phyloP scores from a whole-genome alignment of 64 coral and sea anemone species.

The Stichodactyla helianthus region DNA sequence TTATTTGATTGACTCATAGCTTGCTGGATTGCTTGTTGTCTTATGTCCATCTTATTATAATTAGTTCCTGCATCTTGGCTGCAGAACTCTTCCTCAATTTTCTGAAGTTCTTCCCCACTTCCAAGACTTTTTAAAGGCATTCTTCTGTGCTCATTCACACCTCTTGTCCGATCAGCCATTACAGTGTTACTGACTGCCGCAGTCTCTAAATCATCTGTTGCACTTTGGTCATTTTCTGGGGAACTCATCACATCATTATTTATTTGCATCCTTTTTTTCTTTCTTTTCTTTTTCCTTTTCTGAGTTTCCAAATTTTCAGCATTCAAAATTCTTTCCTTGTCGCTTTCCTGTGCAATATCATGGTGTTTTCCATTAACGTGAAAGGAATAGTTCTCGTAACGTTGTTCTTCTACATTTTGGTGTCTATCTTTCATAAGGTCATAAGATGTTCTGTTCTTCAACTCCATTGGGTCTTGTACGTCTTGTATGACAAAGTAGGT shows the following conservation, averaged over 20 bases:
- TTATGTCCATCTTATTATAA: constrained; percentile 25
- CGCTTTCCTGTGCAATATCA: neutral
- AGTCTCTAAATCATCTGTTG: neutral
- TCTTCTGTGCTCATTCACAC: neutral
- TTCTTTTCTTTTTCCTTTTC: constrained; percentile 57
- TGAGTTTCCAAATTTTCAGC: constrained; percentile 6
- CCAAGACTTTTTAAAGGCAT: neutral
- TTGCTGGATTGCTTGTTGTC: constrained; percentile 74
- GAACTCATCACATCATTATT: constrained; percentile 7
- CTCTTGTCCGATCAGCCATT: neutral
- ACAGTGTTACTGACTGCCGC: neutral
- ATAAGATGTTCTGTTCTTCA: neutral
- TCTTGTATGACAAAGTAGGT: neutral
- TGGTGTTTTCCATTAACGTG: neutral
- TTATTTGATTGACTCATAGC: constrained; percentile 52
- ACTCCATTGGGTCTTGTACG: neutral
- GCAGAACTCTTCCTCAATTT: constrained; percentile 2
- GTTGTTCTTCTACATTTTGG: neutral
- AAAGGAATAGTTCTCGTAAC: neutral
- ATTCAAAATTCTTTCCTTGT: constrained; percentile 19
- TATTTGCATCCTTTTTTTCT: neutral
- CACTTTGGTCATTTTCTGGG: constrained; percentile 2
- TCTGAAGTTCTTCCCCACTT: neutral
- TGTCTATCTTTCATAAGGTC: neutral
- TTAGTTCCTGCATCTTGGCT: neutral